phyloP scores from a whole-genome alignment of 2,888 invertebrate species.

The Aporophyla lueneburgensis region DNA sequence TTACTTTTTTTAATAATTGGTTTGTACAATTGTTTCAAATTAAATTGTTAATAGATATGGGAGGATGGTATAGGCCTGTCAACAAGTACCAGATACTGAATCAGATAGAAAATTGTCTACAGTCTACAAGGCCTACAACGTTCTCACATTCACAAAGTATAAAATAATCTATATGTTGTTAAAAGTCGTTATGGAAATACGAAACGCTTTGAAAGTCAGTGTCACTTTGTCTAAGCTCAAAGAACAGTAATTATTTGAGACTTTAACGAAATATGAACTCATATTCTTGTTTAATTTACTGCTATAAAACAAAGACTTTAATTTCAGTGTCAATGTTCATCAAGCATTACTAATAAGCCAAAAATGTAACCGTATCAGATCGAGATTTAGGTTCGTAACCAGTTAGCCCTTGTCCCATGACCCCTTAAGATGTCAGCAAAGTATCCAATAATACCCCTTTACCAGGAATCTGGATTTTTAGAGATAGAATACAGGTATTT shows the following conservation, averaged over 20 bases:
- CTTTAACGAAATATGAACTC: not conserved
- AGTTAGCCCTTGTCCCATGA: slow-evolving; percentile 18
- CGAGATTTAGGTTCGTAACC: not conserved
- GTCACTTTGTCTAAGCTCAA: not conserved
- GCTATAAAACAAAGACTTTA: not conserved
- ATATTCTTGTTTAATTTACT: not conserved
- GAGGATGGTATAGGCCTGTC: no score
- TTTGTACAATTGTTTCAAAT: no score
- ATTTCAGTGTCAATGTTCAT: not conserved
- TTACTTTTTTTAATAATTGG: no score
- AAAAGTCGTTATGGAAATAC: no score
- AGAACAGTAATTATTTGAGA: no score
- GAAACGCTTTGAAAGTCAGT: not conserved
- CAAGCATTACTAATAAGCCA: not conserved
- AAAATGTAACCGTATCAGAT: slow-evolving; percentile 8
- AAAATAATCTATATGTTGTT: no score
- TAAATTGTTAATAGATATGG: no score
- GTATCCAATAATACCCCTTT: slow-evolving; percentile 15
- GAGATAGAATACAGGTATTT: no score
- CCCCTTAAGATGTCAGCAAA: slow-evolving; percentile 12
- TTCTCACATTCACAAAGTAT: no score
- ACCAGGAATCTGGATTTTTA: slow-evolving; percentile 3
- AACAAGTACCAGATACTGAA: no score
- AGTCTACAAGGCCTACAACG: no score
- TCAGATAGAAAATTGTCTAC: no score